phyloP scores from a whole-genome alignment of 2,888 invertebrate species.

The Cantharis lateralis region DNA sequence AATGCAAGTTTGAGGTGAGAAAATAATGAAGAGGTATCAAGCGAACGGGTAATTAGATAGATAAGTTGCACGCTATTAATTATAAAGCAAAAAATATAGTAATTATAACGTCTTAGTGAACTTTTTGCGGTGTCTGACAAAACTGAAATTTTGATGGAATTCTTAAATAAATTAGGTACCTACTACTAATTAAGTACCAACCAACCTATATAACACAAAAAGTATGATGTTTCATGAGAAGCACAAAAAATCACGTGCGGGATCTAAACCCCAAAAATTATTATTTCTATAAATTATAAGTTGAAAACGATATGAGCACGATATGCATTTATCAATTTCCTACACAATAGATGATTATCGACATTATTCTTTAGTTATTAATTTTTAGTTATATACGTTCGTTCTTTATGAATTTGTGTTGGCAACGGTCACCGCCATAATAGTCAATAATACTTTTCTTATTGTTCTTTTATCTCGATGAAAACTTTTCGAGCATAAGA shows the following conservation, averaged over 20 bases:
- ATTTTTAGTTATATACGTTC: conserved; percentile 38
- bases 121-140: neutral
- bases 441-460: conserved; percentile 45
- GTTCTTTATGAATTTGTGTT: conserved; percentile 45
- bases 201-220: neutral
- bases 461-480: conserved; percentile 45
- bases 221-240: neutral
- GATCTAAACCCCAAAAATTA: conserved; percentile 30
- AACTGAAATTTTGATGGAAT: neutral
- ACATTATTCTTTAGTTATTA: conserved; percentile 39
- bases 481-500: conserved; percentile 47
- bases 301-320: conserved; percentile 36
- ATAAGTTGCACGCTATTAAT: neutral
- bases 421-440: conserved; percentile 44
- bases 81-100: neutral
- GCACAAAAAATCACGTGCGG: conserved; percentile 3
- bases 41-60: neutral
- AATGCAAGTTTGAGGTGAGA: conserved; percentile 6
- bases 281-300: conserved; percentile 38
- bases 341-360: conserved; percentile 38
- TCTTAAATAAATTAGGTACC: neutral
- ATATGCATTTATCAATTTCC: conserved; percentile 42
- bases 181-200: neutral
- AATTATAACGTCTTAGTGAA: neutral
- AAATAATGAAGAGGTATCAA: neutral